Conservation (phyloP, 2,888 invertebrate genomes). For the Epirrhoe alternata region DNA sequence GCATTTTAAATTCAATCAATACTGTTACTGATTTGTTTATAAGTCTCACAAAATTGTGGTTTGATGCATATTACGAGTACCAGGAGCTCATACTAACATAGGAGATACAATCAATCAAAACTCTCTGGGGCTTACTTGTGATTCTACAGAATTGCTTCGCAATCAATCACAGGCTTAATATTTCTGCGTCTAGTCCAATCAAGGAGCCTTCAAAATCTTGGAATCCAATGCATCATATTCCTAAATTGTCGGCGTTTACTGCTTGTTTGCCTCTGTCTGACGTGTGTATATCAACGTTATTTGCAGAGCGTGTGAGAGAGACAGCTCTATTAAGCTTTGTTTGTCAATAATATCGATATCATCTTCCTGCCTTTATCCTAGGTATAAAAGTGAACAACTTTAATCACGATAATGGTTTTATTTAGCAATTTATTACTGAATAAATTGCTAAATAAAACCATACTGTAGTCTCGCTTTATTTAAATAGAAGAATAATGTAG, state of each 20-base stretch:
- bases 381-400: too few relatives aligned
- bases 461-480: too few relatives aligned
- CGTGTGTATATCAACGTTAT: not conserved
- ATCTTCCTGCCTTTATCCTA: too few relatives aligned
- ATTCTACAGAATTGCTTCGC: constrained; percentile 8
- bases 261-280: not conserved
- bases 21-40: too few relatives aligned
- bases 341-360: too few relatives aligned
- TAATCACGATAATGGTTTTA: too few relatives aligned
- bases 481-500: not conserved
- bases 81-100: constrained; percentile 8
- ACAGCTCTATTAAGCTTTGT: not conserved
- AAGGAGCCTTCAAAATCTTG: constrained; percentile 6
- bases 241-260: not conserved
- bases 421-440: too few relatives aligned
- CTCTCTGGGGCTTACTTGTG: constrained; percentile 9
- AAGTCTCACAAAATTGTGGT: not conserved
- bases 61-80: not conserved
- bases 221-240: constrained; percentile 5
- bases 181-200: constrained; percentile 14
- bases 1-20: too few relatives aligned
- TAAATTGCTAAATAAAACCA: too few relatives aligned
- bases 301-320: not conserved
- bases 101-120: constrained; percentile 11
- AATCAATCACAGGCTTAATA: constrained; percentile 13